Percentiles rank a stretch among this genome's conserved stretches.
These are phyloP conservation scores for Cataglyphis livida DNA, from an alignment of 2,888 invertebrate species.

Conservation along the genomic window DNA sequence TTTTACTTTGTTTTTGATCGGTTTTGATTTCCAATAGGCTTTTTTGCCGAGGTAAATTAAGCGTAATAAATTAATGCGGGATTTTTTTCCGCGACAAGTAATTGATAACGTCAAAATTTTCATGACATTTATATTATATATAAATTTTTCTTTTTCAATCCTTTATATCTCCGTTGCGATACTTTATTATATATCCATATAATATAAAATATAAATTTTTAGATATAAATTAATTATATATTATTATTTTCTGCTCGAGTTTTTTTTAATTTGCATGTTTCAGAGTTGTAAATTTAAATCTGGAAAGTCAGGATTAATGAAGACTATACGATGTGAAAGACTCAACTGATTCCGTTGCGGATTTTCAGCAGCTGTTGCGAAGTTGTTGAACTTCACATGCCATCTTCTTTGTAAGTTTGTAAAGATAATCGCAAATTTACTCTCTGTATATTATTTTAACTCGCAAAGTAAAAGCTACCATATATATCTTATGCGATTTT, in stretches of 20 bases:
- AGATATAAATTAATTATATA: background rate
- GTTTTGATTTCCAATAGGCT: background rate
- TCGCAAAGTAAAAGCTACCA: background rate
- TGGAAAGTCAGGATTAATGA: background rate
- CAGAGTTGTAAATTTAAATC: background rate
- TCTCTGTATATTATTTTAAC: background rate
- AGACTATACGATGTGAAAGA: constrained; percentile 20
- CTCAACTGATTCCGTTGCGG: constrained; percentile 8
- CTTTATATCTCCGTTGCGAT: background rate
- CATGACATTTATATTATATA: background rate
- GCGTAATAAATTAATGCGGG: background rate
- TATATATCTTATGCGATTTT: background rate
- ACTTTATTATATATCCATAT: background rate
- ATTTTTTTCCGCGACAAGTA: background rate
- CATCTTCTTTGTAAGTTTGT: constrained; percentile 48
- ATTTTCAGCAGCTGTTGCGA: constrained; percentile 34
- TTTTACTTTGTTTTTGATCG: background rate
- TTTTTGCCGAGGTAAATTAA: background rate
- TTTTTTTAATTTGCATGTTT: background rate
- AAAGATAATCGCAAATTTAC: constrained; percentile 47
- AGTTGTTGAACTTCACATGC: constrained; percentile 62
- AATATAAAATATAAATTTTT: background rate
- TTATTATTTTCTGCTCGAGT: background rate
- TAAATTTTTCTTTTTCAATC: background rate
- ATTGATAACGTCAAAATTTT: background rate